A percentile compares a stretch with the other conserved stretches of the same genome.
Evolutionary conservation across 2,113 vertebrate genomes (phyloP).

Genomic region (Indicator maculatus): DNA sequence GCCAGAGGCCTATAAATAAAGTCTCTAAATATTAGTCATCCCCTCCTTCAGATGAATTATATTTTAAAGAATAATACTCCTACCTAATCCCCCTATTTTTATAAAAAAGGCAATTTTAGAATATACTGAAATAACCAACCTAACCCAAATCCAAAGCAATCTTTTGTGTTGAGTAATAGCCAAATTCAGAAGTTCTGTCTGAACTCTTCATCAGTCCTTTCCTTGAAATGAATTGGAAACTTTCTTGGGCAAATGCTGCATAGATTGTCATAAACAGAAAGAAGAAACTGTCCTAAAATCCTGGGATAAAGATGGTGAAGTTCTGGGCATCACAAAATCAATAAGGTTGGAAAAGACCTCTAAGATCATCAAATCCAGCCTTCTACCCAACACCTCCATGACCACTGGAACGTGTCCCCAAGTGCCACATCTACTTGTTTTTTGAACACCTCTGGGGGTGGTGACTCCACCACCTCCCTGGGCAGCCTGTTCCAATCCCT

Average conservation of each 20-base stretch:
- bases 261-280: background rate
- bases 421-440: too few species aligned
- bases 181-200: conserved; percentile 14
- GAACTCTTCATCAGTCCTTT: background rate
- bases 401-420: too few species aligned
- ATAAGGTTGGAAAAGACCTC: too few species aligned
- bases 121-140: conserved; percentile 28
- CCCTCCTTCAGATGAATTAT: conserved; percentile 40
- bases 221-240: background rate
- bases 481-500: too few species aligned
- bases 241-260: conserved; percentile 5
- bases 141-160: conserved; percentile 20
- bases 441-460: too few species aligned
- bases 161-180: background rate
- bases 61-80: conserved; percentile 45
- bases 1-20: conserved; percentile 38
- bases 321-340: background rate
- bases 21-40: conserved; percentile 59
- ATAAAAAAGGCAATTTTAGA: conserved; percentile 21
- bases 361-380: too few species aligned
- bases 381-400: too few species aligned
- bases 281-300: background rate
- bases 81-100: conserved; percentile 62
- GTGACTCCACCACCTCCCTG: too few species aligned
- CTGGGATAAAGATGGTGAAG: background rate